Conservation (phyloP, 2,888 invertebrate genomes). For the Oxytorus armatus region DNA sequence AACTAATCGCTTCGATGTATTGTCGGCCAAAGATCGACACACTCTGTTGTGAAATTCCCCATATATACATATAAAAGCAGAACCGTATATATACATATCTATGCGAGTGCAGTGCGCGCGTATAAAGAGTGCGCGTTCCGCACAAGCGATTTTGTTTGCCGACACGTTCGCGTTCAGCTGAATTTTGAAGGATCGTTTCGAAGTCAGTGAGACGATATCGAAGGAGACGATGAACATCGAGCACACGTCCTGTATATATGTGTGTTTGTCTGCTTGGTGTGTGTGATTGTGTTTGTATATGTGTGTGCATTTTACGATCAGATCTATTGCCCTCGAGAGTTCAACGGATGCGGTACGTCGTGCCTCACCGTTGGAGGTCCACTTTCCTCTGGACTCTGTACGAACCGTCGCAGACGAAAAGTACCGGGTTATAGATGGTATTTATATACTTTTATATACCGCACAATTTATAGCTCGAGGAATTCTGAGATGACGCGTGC, state of each 20-base stretch:
- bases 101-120: background rate
- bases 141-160: slow-evolving; percentile 82
- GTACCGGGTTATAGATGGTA: no score
- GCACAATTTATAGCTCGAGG: slow-evolving; percentile 24
- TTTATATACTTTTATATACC: no score
- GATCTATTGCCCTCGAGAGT: slow-evolving; percentile 31
- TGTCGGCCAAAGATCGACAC: background rate
- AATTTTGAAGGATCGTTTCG: slow-evolving; percentile 82
- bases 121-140: slow-evolving; percentile 67
- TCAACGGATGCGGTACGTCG: slow-evolving; percentile 29
- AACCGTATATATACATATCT: background rate
- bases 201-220: slow-evolving; percentile 80
- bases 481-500: slow-evolving; percentile 59
- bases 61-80: background rate
- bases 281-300: background rate
- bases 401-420: no score
- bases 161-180: slow-evolving; percentile 80
- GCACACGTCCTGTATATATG: slow-evolving; percentile 27
- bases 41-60: background rate
- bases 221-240: slow-evolving; percentile 61
- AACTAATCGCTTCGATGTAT: background rate
- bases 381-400: slow-evolving; percentile 40
- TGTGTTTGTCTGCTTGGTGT: no score
- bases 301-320: slow-evolving; percentile 15
- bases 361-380: slow-evolving; percentile 57